Percentiles rank a stretch among this genome's conserved stretches.
Evolutionary conservation across 1,140 invertebrate species (phyloP).

Genomic region (Paraescarpia echinospica): DNA sequence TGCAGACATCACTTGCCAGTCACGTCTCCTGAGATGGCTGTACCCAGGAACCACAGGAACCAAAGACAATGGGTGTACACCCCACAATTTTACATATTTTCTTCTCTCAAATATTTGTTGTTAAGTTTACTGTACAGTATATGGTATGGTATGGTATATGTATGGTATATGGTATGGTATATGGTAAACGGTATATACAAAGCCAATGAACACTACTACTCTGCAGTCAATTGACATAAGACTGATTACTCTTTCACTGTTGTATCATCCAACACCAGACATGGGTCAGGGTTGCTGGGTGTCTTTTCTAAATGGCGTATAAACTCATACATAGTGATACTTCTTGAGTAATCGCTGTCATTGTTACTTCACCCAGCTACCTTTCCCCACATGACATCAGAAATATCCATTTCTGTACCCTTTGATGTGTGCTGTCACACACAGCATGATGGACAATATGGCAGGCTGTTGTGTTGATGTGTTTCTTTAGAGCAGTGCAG

Average conservation of each 20-base stretch:
- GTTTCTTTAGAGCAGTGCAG: not conserved
- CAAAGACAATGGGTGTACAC: too few relatives aligned
- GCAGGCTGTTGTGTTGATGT: not conserved
- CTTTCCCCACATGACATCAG: conserved; percentile 17
- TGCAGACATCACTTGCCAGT: too few relatives aligned
- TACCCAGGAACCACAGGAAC: too few relatives aligned
- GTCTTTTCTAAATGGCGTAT: not conserved
- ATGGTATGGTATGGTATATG: too few relatives aligned
- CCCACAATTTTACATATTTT: too few relatives aligned
- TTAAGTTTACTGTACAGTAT: too few relatives aligned
- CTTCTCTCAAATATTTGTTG: too few relatives aligned
- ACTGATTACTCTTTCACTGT: not conserved
- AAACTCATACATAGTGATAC: not conserved
- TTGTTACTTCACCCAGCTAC: conserved; percentile 18
- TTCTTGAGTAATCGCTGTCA: not conserved
- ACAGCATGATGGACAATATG: conserved; percentile 8
- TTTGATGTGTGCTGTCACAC: not conserved
- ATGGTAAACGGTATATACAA: too few relatives aligned
- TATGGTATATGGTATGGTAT: too few relatives aligned
- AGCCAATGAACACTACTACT: not conserved
- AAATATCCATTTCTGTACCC: conserved; percentile 28
- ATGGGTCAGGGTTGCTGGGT: not conserved
- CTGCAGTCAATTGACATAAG: not conserved
- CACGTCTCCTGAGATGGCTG: too few relatives aligned
- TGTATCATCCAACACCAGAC: not conserved